Base-by-base conservation (phyloP, 1,140 invertebrate genomes). In the Trachymyrmex septentrionalis region DNA sequence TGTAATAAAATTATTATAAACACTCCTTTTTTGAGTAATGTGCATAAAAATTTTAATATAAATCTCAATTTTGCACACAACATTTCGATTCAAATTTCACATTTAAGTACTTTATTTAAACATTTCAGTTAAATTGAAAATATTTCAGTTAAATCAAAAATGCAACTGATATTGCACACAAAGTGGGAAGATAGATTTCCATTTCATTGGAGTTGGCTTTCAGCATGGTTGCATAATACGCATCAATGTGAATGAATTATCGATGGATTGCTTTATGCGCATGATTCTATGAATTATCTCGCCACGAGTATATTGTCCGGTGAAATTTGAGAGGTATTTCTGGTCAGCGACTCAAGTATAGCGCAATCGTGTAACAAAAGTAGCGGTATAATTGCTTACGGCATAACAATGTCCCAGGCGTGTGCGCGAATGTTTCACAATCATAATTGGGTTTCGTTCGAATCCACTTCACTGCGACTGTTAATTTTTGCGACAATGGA, bases 261-360 rank as follows among this genome's bases (percentile, higher is more conserved):
- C 34, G 21, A 71, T 12, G 16, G 5, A 59, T 71, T 69, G 50
- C 34, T 59, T 3, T 71, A 16, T 14, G 44, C n/a, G 50, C 16
- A 16, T 81, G 53, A 81, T 44, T 81, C 50, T 81, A 21, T 53
- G 21, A 81, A 81, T 71, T 81, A 80, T 80, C 44, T 48, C 48
- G 7, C 14, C 48, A 21, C 5, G 44, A 81, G 63, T 59, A 57
- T 7, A 14, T 57, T 57, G 38, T 19, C 34, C 64, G 6, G 9
- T 57, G 66, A 57, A 81, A 71, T 81, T 81, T 14, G 77, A 57
- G 66, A 71, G 50, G 21, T 57, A 27, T 34, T 81, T 81, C 48
- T 81, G n/a, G 27, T 44, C 66, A 21, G 21, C 2, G 21, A 59
- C 64, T 69, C 50, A 44, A 71, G 50, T 59, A 55, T 59, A 44